Evolutionary conservation across 2,797 vertebrate species (phyloP).

Genomic region (Hapalemur alaotrensis): DNA sequence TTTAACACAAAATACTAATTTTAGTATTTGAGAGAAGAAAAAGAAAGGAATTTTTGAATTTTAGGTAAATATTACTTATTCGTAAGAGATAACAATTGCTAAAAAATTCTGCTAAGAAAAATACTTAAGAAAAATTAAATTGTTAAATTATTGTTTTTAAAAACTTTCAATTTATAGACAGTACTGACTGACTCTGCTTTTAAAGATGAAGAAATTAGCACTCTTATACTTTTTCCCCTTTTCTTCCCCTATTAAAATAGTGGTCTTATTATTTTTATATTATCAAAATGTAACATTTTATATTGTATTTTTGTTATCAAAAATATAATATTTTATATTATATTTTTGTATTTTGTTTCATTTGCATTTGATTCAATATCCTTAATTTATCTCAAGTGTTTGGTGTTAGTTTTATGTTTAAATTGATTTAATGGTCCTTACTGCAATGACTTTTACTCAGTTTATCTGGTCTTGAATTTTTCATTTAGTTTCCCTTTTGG

Average conservation of each 20-base stretch:
- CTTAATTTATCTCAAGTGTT: neutral
- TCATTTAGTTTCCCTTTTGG: neutral
- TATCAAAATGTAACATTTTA: neutral
- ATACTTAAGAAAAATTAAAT: neutral
- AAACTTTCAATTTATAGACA: neutral
- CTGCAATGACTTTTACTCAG: neutral
- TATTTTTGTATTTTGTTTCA: neutral
- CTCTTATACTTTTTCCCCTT: neutral
- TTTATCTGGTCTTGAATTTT: neutral
- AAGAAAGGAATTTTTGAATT: neutral
- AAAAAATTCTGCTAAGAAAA: neutral
- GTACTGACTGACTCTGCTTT: neutral
- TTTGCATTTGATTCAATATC: neutral
- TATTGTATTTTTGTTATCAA: slow-evolving; percentile 22
- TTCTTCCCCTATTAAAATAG: neutral
- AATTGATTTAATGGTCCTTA: neutral
- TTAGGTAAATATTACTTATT: neutral
- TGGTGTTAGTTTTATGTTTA: slow-evolving; percentile 9
- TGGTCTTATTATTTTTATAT: slow-evolving; percentile 29
- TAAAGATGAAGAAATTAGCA: neutral
- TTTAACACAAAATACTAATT: slow-evolving; percentile 12
- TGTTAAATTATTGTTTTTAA: neutral
- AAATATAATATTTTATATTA: too few species aligned
- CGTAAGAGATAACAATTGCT: neutral
- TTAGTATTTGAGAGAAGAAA: neutral